Conservation (phyloP, 2,113 vertebrate genomes). For the Phyllostomus hastatus region DNA sequence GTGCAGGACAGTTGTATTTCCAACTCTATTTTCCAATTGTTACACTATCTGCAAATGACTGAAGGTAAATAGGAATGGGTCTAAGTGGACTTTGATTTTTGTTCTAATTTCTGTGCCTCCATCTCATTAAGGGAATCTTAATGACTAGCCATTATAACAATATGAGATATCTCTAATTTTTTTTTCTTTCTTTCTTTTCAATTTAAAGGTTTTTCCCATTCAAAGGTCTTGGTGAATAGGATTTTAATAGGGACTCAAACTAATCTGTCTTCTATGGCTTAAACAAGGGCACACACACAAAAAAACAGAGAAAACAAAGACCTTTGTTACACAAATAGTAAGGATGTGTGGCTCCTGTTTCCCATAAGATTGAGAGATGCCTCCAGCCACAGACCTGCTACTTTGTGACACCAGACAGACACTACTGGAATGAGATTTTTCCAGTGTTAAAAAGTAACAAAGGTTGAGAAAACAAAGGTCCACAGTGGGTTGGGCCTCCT, state of each 20-base stretch:
- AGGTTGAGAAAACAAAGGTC: neutral
- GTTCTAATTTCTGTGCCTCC: neutral
- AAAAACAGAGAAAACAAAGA: neutral
- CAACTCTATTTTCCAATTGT: neutral
- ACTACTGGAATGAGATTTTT: neutral
- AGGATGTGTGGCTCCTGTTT: neutral
- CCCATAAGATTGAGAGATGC: neutral
- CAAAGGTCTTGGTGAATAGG: neutral
- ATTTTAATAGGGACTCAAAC: neutral
- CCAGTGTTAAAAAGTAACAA: neutral
- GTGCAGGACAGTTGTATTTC: neutral
- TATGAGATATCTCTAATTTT: neutral
- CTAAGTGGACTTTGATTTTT: neutral
- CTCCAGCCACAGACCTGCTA: neutral
- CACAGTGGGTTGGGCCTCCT: neutral
- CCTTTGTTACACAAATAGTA: neutral
- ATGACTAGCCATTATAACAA: neutral
- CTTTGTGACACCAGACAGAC: neutral
- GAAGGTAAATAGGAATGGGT: neutral
- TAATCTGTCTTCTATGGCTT: neutral
- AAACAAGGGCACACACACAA: too few relatives aligned
- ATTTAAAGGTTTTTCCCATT: neutral
- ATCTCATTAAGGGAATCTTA: neutral
- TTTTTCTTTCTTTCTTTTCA: neutral
- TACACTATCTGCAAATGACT: neutral